Evolutionary conservation across 1,140 invertebrate genomes (phyloP).

Genomic region (Zaprionus ghesquierei): DNA sequence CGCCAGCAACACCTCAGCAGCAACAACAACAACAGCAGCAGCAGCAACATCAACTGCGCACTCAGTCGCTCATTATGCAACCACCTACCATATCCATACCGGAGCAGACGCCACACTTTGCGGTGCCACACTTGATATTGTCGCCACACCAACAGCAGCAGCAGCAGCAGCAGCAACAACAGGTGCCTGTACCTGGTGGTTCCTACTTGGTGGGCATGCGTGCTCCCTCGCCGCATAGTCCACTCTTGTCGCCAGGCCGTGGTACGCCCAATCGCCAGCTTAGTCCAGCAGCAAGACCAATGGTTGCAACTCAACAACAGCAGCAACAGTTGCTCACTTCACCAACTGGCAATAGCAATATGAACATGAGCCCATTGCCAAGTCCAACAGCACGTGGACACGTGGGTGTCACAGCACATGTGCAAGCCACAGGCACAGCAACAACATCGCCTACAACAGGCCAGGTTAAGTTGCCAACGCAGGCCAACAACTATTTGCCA

Average conservation of each 20-base stretch:
- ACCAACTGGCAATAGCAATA: conserved; percentile 40
- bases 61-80: conserved; percentile 82
- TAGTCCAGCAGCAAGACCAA: conserved; percentile 48
- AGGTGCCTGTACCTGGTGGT: conserved; percentile 16
- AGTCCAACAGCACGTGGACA: conserved; percentile 60
- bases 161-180: conserved; percentile 39
- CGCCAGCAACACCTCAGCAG: conserved; percentile 5
- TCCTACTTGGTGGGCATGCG: conserved; percentile 61
- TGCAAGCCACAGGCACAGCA: neutral
- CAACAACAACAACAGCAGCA: conserved; percentile 9
- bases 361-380: conserved; percentile 57
- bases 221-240: conserved; percentile 70
- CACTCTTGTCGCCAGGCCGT: conserved; percentile 60
- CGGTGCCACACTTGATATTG: conserved; percentile 84
- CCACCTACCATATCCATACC: conserved; percentile 85
- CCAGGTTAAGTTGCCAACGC: conserved; percentile 22
- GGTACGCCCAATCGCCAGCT: conserved; percentile 60
- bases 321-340: conserved; percentile 47
- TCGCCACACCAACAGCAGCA: conserved; percentile 67
- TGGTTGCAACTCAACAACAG: conserved; percentile 33
- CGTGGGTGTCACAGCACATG: neutral
- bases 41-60: conserved; percentile 26
- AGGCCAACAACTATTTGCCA: conserved; percentile 51
- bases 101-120: conserved; percentile 83
- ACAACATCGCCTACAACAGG: conserved; percentile 11